phyloP scores from a whole-genome alignment of 2,797 vertebrate species.

The Scyliorhinus canicula region DNA sequence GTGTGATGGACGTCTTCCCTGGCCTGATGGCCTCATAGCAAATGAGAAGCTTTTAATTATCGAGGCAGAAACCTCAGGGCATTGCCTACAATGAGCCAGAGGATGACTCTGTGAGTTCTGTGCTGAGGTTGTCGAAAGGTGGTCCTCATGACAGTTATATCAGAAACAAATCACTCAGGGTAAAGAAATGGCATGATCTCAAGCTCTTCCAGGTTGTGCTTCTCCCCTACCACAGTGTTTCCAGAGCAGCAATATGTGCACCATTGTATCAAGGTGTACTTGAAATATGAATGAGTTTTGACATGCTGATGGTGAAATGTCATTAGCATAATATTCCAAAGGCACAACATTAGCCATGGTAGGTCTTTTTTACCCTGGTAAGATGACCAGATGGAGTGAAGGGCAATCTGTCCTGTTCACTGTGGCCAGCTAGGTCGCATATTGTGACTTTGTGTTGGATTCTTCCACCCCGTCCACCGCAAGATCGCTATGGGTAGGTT shows the following conservation, averaged over 20 bases:
- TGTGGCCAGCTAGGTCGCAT: neutral
- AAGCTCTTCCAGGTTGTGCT: neutral
- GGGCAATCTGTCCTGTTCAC: neutral
- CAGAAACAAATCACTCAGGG: neutral
- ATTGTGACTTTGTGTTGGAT: neutral
- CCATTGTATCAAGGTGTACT: neutral
- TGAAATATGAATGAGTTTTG: neutral
- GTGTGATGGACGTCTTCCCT: neutral
- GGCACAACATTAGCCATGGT: neutral
- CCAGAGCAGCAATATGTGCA: neutral
- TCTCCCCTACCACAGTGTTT: neutral
- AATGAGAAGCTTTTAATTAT: neutral
- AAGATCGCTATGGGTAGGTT: too few relatives aligned
- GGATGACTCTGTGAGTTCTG: neutral
- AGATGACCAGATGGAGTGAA: neutral
- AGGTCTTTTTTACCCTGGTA: neutral
- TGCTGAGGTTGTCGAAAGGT: neutral
- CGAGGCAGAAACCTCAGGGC: neutral
- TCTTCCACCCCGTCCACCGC: too few relatives aligned
- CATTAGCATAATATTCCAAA: neutral
- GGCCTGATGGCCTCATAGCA: neutral
- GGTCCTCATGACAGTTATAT: neutral
- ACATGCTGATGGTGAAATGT: neutral
- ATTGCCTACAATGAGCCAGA: neutral
- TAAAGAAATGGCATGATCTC: neutral